phyloP scores from a whole-genome alignment of 1,140 invertebrate genomes.

The Lutraria rhynchaena region DNA sequence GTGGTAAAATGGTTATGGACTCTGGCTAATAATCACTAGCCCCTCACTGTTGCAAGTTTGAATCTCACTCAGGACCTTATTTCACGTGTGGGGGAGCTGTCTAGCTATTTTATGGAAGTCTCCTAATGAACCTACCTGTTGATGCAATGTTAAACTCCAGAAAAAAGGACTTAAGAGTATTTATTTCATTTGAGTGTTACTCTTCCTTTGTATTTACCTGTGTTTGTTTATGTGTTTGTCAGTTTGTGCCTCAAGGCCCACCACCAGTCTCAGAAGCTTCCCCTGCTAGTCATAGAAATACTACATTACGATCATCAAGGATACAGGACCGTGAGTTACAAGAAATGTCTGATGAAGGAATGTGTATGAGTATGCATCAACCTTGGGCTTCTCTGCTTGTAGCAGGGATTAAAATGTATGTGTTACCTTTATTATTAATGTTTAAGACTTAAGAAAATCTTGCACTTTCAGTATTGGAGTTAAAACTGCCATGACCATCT shows the following conservation, averaged over 20 bases:
- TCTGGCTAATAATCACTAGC: too few species aligned
- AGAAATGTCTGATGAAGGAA: conserved; percentile 94
- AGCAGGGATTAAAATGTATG: conserved; percentile 94
- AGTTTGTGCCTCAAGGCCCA: conserved; percentile 33
- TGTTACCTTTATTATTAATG: too few species aligned
- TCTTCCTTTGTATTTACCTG: background rate
- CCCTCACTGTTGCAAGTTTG: too few species aligned
- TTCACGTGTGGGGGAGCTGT: too few species aligned
- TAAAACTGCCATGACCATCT: too few species aligned
- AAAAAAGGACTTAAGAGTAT: background rate
- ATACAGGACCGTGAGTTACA: conserved; percentile 93
- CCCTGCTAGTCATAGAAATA: background rate
- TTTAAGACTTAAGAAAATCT: too few species aligned
- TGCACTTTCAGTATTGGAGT: too few species aligned
- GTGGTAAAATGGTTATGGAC: too few species aligned
- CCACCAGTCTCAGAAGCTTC: background rate
- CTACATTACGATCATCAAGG: conserved; percentile 37
- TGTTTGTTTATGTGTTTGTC: background rate
- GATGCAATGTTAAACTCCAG: too few species aligned
- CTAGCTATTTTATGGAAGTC: too few species aligned
- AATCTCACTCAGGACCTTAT: too few species aligned
- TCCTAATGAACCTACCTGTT: too few species aligned
- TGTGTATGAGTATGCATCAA: conserved; percentile 97
- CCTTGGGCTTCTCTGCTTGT: conserved; percentile 96
- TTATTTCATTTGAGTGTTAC: background rate